Evolutionary conservation across 2,797 vertebrate genomes (phyloP).

Genomic region (Xenopus petersii): DNA sequence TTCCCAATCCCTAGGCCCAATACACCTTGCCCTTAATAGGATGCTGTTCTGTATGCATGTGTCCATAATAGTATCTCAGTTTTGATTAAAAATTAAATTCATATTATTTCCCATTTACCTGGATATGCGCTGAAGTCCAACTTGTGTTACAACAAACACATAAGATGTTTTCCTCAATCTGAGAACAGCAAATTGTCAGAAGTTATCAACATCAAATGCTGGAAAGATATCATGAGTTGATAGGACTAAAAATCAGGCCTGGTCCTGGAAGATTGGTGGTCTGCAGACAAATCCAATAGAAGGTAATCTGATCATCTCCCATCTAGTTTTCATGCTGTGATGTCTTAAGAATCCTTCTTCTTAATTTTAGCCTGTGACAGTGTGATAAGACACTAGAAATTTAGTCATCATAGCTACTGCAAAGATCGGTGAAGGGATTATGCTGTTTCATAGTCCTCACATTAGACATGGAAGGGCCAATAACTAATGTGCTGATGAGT

Average conservation of each 20-base stretch:
- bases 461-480: constrained; percentile 88
- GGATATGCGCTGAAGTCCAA: constrained; percentile 3
- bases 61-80: too few species aligned
- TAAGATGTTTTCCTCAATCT: constrained; percentile 7
- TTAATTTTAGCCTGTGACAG: constrained; percentile 91
- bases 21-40: too few species aligned
- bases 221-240: constrained; percentile 33
- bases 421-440: constrained; percentile 93
- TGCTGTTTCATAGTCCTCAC: constrained; percentile 92
- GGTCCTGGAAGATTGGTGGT: constrained; percentile 86
- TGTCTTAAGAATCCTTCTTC: constrained; percentile 85
- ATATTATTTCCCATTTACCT: too few species aligned
- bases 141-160: constrained; percentile 9
- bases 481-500: constrained; percentile 61
- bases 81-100: too few species aligned
- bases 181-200: constrained; percentile 32
- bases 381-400: constrained; percentile 99
- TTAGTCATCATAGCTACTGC: constrained; percentile 90
- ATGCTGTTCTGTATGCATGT: too few species aligned
- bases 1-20: too few species aligned
- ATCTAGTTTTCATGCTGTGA: constrained; percentile 91
- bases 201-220: constrained; percentile 38
- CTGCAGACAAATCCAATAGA: constrained; percentile 89
- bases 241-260: constrained; percentile 80
- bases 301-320: constrained; percentile 93